Percentiles rank a stretch among this genome's conserved stretches.
Evolutionary conservation across 2,797 vertebrate genomes (phyloP).

Genomic region (Adelosebastes latens): DNA sequence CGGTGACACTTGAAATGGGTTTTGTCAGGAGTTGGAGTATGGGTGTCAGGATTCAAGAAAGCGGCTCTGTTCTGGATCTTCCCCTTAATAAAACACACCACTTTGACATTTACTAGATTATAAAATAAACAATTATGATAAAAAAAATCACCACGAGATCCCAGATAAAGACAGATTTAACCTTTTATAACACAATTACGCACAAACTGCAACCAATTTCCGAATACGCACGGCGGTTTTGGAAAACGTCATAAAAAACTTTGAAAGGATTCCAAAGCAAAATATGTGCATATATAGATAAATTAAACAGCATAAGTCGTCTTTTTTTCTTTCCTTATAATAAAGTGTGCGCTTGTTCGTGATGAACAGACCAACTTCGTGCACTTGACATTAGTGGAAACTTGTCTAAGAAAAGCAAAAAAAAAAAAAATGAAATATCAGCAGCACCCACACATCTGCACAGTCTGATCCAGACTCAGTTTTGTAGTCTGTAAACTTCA

Average conservation of each 20-base stretch:
- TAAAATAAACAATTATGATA: conserved; percentile 19
- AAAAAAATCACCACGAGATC: neutral
- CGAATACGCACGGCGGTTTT: neutral
- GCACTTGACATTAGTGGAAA: conserved; percentile 34
- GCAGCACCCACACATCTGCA: neutral
- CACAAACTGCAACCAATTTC: neutral
- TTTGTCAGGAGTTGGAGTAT: conserved; percentile 78
- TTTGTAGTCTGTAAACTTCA: neutral
- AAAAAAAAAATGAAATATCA: neutral
- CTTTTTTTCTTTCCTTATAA: neutral
- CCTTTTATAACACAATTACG: neutral
- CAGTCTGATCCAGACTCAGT: neutral
- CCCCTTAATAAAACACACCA: conserved; percentile 79
- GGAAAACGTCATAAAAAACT: neutral
- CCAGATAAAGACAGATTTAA: neutral
- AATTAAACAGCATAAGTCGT: neutral
- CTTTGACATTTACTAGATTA: conserved; percentile 55
- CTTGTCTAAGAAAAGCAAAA: conserved; percentile 8
- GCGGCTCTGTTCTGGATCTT: conserved; percentile 75
- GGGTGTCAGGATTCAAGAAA: conserved; percentile 77
- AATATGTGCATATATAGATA: neutral
- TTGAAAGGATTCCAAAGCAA: neutral
- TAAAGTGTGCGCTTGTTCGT: neutral
- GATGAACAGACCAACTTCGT: conserved; percentile 53
- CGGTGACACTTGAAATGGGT: conserved; percentile 89